Evolutionary conservation across 2,888 invertebrate genomes (phyloP), one percentile per base, ranked within the genome.

Genomic region (Eupithecia subumbrata): DNA sequence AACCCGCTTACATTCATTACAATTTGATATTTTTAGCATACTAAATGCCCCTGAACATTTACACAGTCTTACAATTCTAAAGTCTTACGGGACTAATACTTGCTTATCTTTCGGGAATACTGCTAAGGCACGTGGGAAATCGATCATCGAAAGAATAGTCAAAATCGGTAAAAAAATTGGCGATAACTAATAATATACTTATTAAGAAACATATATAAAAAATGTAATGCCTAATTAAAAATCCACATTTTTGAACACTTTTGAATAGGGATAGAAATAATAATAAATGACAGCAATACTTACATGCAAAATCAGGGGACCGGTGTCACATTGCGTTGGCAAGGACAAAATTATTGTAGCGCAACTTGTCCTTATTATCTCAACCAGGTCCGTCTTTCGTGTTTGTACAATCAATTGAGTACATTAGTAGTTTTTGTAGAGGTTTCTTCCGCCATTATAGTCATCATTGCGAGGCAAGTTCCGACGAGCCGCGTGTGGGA

Each of bases 311-410:
- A 52, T 52, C 48, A 52, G 8, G 18, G 52, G n/a, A n/a, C 8
- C n/a, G 66, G 37, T 30, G 37, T 64, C 68, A 48, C 76, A 66
- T 74, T 74, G 73, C 16, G 12, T 16, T n/a, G 25, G 40, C 78
- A 78, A 78, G 80, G 80, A 60, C 71, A 45, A 22, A 71, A 18
- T 56, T 74, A 76, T n/a, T 69, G 45, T 43, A 40, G 64, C 75
- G 76, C 52, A 69, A 78, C 78, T 71, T 63, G 34, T 22, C 43
- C 43, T 25, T 68, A 43, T 25, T 68, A 16, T 14, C 68, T 43
- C 16, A 68, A 16, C 43, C 25, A 22, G 52, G 9, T 56, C 56
- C 0, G 40, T 67, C 40, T 68, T 68, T 25, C 25, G 43, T 68
- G 68, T 68, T 68, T 68, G 68, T 68, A 43, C 43, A 68, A 40